Evolutionary conservation across 2,888 invertebrate genomes (phyloP).

Genomic region (Dusona sp.): DNA sequence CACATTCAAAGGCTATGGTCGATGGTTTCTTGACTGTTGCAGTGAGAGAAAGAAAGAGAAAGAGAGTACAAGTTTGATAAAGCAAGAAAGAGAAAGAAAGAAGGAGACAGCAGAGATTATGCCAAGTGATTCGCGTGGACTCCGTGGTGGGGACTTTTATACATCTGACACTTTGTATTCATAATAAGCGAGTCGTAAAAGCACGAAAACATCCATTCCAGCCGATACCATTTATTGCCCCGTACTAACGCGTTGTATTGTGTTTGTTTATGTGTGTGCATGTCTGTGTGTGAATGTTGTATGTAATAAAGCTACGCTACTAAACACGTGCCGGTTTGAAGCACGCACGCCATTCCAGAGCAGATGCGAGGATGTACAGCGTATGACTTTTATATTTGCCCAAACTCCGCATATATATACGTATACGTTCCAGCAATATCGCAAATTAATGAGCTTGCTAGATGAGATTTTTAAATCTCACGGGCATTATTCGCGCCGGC

Average conservation of each 20-base stretch:
- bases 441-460: slow-evolving; percentile 5
- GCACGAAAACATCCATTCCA: slow-evolving; percentile 81
- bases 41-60: slow-evolving; percentile 28
- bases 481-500: background rate
- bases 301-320: slow-evolving; percentile 67
- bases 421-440: slow-evolving; percentile 17
- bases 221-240: slow-evolving; percentile 81
- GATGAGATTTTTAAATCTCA: slow-evolving; percentile 20
- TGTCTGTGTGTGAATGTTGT: slow-evolving; percentile 43
- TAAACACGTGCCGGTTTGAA: slow-evolving; percentile 69
- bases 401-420: background rate
- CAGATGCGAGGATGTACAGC: slow-evolving; percentile 43
- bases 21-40: slow-evolving; percentile 20
- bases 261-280: slow-evolving; percentile 37
- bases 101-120: slow-evolving; percentile 68
- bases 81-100: background rate
- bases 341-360: slow-evolving; percentile 65
- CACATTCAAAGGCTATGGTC: slow-evolving; percentile 2
- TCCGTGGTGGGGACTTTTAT: slow-evolving; percentile 64
- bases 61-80: slow-evolving; percentile 21
- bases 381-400: slow-evolving; percentile 35
- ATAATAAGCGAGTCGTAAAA: slow-evolving; percentile 80
- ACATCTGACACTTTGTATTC: slow-evolving; percentile 76
- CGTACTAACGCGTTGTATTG: slow-evolving; percentile 67
- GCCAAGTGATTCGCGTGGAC: slow-evolving; percentile 74